Base-by-base conservation (phyloP, 2,797 vertebrate species). In the Scarus forsteni region DNA sequence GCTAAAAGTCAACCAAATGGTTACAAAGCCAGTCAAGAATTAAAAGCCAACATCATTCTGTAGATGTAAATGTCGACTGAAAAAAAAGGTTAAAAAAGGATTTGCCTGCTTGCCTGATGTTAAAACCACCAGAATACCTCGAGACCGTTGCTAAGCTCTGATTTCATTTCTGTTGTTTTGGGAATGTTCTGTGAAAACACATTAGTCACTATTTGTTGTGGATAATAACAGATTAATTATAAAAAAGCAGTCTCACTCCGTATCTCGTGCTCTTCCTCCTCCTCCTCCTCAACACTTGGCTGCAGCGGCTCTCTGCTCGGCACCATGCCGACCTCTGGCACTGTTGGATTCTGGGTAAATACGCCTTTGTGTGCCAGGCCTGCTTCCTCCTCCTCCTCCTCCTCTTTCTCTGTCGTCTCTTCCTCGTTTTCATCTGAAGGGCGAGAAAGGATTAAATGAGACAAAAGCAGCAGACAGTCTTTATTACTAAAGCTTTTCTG, bases 251-350 rank as follows among this genome's bases (percentile, higher is more conserved):
- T 53, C 52, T 54, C 53, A 55, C 53, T 38, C 6, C 14, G 38
- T 5, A 15, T 35, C 14, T 8, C 8, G 8, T 54, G 52, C 35
- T 18, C 19, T 18, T 34, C 40, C 12, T 45, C 27, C 35, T 66
- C 43, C 12, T 70, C 58, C 10, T 81, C 67, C 57, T 87, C 75
- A 19, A 88, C 42, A 15, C 77, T 83, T 27, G 90, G 88, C 60
- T 91, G 89, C 18, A 90, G 78, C 3, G 85, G 87, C 66, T 63
- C 73, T 53, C 87, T 85, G 83, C 89, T 91, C 36, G 90, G 89
- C 19, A 79, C 88, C 52, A 79, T 36, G n/a, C 80, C 90, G 0
- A 85, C 74, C 54, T 87, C 90, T 3, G 86, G 76, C 0, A 55
- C 74, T 5, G 90, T 92, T 48, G 89, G 90, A 72, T 84, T 88